A percentile compares a stretch with the other conserved stretches of the same genome.
phyloP scores from a whole-genome alignment of 2,888 invertebrate genomes.

The Neoscelio sp. region DNA sequence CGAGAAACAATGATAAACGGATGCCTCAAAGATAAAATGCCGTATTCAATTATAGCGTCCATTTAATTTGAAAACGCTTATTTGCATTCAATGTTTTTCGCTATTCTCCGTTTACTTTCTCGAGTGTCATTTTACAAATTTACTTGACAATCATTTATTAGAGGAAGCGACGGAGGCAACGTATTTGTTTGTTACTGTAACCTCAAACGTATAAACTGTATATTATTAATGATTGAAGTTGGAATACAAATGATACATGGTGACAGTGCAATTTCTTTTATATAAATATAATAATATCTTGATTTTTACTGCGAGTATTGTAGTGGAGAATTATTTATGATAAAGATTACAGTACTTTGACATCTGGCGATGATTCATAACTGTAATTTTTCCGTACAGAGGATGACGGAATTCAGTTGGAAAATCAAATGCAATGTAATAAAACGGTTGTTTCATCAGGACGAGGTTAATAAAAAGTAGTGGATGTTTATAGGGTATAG shows the following conservation, averaged over 20 bases:
- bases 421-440: slow-evolving; percentile 6
- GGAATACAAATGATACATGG: too few relatives aligned
- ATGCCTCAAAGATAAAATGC: slow-evolving; percentile 4
- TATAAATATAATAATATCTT: too few relatives aligned
- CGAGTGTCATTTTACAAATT: too few relatives aligned
- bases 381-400: neutral
- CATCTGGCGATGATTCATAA: neutral
- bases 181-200: neutral
- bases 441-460: neutral
- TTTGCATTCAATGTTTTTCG: slow-evolving; percentile 3
- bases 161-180: neutral
- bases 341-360: too few relatives aligned
- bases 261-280: too few relatives aligned
- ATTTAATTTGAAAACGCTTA: slow-evolving; percentile 10
- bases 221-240: too few relatives aligned
- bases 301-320: too few relatives aligned
- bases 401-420: neutral
- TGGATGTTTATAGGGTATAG: neutral
- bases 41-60: slow-evolving; percentile 17
- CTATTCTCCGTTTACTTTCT: neutral
- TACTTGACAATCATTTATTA: slow-evolving; percentile 2
- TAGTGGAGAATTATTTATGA: too few relatives aligned
- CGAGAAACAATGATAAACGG: slow-evolving; percentile 35
- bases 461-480: too few relatives aligned
- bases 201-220: too few relatives aligned